phyloP scores from a whole-genome alignment of 2,797 vertebrate genomes.

The Champsocephalus gunnari region DNA sequence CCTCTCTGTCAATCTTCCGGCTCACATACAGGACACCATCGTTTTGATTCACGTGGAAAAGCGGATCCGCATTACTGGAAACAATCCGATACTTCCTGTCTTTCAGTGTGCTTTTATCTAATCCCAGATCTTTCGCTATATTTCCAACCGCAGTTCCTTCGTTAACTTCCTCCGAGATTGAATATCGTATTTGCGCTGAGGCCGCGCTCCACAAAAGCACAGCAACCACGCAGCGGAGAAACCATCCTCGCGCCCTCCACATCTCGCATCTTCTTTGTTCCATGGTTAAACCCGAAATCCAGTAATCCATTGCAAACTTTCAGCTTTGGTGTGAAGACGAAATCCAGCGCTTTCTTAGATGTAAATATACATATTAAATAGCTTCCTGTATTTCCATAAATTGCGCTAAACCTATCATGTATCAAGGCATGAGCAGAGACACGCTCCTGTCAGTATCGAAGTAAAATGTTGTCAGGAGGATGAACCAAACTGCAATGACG shows the following conservation, averaged over 20 bases:
- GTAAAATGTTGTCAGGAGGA: neutral
- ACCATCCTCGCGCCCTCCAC: neutral
- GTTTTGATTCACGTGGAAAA: no score
- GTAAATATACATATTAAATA: no score
- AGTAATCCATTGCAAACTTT: neutral
- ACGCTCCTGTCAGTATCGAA: neutral
- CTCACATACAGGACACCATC: no score
- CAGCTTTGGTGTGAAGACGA: no score
- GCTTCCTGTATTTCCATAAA: neutral
- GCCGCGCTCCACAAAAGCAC: slow-evolving; percentile 42
- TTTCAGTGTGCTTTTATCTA: slow-evolving; percentile 68
- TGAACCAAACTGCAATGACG: slow-evolving; percentile 9
- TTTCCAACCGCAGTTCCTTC: slow-evolving; percentile 82
- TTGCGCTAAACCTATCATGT: neutral
- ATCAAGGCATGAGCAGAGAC: neutral
- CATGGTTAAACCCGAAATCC: neutral
- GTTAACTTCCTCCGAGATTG: slow-evolving; percentile 78
- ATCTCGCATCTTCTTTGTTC: neutral
- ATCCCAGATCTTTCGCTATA: slow-evolving; percentile 81
- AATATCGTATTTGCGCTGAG: slow-evolving; percentile 78
- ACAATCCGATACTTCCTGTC: slow-evolving; percentile 79
- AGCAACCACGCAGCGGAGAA: neutral
- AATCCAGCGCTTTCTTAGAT: neutral
- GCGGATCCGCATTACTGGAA: slow-evolving; percentile 43
- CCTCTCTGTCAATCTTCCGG: no score